Evolutionary conservation across 2,113 vertebrate species (phyloP), one percentile per base, ranked within the genome.

Genomic region (Pteruthius melanotis): DNA sequence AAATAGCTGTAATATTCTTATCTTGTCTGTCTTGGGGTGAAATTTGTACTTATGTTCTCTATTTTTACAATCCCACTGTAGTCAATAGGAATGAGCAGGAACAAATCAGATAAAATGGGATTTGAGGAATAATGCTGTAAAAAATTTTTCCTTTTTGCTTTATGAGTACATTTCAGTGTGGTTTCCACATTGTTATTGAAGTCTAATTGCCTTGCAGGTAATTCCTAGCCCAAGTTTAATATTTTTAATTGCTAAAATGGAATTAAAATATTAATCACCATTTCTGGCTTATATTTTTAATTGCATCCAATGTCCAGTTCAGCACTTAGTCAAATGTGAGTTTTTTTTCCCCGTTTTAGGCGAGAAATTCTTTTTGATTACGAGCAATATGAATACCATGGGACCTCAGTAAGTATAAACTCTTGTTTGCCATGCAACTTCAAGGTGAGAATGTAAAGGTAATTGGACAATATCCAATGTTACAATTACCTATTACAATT

Each of bases 301-400:
- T 65, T 74, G 4, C 13, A 24, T 83, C 8, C 17, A 68, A 28
- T 27, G 16, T 56, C 12, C 23, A 24, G 6, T 57, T 90, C 13
- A 39, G 21, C 33, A 26, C 10, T 81, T 53, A 83, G 8, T 63
- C 14, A 77, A 59, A 68, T 27, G 13, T 45, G 49, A 1, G 0
- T 0, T 16, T 54, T 54, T 77, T 97, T 86, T 21, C 4, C 14
- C 84, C n/a, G 54, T 97, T 97, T 68, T 95, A 99, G 99, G 92
- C 98, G 97, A 93, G 99, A 99, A 97, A 99, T 99, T 97, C 97
- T 99, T 83, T 99, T 99, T 97, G 99, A 99, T 96, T 99, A 99
- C 1, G 99, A 99, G 75, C 99, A 99, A 74, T 99, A 99, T 66
- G 99, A 99, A 93, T 99, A 99, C 92, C 98, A 99, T 11, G 99